Conservation (phyloP, 53 echinoderm and acorn worm species). For the Holothuria scabra region DNA sequence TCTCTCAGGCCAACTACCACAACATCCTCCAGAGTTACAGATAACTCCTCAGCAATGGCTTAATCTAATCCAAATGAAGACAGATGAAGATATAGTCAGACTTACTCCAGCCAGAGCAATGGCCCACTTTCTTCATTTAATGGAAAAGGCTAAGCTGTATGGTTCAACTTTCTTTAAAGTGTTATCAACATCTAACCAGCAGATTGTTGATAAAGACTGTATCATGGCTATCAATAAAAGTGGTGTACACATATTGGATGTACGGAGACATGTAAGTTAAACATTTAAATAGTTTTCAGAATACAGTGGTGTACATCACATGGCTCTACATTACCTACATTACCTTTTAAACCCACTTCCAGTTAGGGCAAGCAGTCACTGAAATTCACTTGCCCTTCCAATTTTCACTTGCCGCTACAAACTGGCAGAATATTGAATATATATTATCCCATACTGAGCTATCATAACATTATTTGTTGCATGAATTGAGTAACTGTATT, state of each 20-base stretch:
- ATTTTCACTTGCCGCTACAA: too few relatives aligned
- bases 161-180: slow-evolving; percentile 85
- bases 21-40: not conserved
- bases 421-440: too few relatives aligned
- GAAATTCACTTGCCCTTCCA: too few relatives aligned
- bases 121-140: slow-evolving; percentile 58
- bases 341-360: too few relatives aligned
- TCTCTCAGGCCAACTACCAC: slow-evolving; percentile 1
- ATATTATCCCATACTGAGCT: too few relatives aligned
- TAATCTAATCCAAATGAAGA: slow-evolving; percentile 68
- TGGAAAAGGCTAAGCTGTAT: slow-evolving; percentile 70
- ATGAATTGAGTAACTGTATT: too few relatives aligned
- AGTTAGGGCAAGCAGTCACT: too few relatives aligned
- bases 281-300: not conserved
- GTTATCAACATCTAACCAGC: slow-evolving; percentile 52
- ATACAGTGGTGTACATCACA: too few relatives aligned
- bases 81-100: slow-evolving; percentile 47
- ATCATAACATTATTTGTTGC: too few relatives aligned
- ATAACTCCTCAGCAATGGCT: slow-evolving; percentile 79
- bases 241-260: slow-evolving; percentile 72
- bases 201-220: slow-evolving; percentile 50
- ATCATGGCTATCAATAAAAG: slow-evolving; percentile 82
- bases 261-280: slow-evolving; percentile 75
- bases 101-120: slow-evolving; percentile 63
- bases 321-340: too few relatives aligned